These are phyloP conservation scores for Pachypeltis micranthus DNA, from an alignment of 1,140 invertebrate species.

Conservation along the genomic window DNA sequence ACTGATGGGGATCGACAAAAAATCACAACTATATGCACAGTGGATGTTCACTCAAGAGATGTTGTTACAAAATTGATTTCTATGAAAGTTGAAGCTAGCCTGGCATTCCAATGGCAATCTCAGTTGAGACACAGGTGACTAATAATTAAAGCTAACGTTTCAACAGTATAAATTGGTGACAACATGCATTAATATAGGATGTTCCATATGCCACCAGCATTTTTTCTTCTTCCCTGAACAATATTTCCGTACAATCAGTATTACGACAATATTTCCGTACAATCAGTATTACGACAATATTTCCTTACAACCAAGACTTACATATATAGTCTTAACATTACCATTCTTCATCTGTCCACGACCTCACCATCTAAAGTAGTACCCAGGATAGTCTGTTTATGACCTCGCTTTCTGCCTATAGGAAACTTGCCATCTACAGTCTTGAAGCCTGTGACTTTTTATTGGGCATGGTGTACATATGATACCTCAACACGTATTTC, in stretches of 20 bases:
- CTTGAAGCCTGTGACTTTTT: too few relatives aligned
- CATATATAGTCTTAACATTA: background rate
- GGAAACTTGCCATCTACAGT: too few relatives aligned
- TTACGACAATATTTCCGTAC: background rate
- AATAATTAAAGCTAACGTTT: background rate
- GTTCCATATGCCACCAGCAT: background rate
- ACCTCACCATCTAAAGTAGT: too few relatives aligned
- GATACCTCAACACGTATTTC: too few relatives aligned
- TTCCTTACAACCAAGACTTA: background rate
- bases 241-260: background rate
- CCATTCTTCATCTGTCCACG: too few relatives aligned
- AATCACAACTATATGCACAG: constrained; percentile 91
- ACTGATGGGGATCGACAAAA: constrained; percentile 75
- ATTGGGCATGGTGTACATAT: too few relatives aligned
- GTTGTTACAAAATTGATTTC: constrained; percentile 74
- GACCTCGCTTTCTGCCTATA: too few relatives aligned
- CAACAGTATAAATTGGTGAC: background rate
- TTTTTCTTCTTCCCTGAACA: background rate
- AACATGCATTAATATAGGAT: background rate
- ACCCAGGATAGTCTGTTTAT: too few relatives aligned
- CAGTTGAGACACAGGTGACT: constrained; percentile 70
- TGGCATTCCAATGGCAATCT: constrained; percentile 84
- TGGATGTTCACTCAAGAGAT: constrained; percentile 82
- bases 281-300: background rate
- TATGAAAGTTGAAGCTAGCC: constrained; percentile 65